These are phyloP conservation scores for Hermaeophaga mercurialis DNA, from an alignment of 2,888 invertebrate genomes.

Conservation along the genomic window DNA sequence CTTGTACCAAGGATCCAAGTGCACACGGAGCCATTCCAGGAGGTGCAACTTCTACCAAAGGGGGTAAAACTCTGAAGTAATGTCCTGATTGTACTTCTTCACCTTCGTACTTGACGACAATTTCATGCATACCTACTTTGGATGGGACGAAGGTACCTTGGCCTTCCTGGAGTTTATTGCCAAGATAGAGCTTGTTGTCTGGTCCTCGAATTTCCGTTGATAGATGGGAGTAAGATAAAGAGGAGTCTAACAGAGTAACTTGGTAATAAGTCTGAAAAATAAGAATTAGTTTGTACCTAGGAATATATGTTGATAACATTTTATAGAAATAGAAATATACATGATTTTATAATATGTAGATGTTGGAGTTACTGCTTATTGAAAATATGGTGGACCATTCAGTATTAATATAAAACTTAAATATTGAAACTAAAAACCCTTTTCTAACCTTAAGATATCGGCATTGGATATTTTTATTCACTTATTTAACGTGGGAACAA, in stretches of 20 bases:
- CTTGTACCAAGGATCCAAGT: constrained; percentile 93
- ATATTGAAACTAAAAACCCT: no score
- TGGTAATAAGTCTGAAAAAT: constrained; percentile 75
- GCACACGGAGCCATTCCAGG: constrained; percentile 96
- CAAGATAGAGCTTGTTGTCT: constrained; percentile 54
- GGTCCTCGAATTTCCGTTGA: constrained; percentile 54
- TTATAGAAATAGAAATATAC: no score
- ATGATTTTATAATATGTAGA: no score
- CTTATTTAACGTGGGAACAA: constrained; percentile 7
- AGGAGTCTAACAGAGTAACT: constrained; percentile 70
- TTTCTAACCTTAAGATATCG: neutral
- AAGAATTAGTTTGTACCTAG: no score
- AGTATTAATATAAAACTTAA: no score
- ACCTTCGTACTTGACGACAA: constrained; percentile 64
- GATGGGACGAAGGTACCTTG: constrained; percentile 85
- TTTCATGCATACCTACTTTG: constrained; percentile 92
- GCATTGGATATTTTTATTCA: neutral
- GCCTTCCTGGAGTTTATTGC: constrained; percentile 70
- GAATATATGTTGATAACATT: no score
- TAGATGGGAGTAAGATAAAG: constrained; percentile 52
- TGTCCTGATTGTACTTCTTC: constrained; percentile 64
- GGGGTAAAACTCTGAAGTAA: constrained; percentile 87
- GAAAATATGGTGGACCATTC: no score
- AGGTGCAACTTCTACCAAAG: constrained; percentile 83
- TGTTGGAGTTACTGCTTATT: no score